A percentile compares a stretch with the other conserved stretches of the same genome.
Conservation (phyloP, 2,797 vertebrate genomes). For the Tamandua tetradactyla region DNA sequence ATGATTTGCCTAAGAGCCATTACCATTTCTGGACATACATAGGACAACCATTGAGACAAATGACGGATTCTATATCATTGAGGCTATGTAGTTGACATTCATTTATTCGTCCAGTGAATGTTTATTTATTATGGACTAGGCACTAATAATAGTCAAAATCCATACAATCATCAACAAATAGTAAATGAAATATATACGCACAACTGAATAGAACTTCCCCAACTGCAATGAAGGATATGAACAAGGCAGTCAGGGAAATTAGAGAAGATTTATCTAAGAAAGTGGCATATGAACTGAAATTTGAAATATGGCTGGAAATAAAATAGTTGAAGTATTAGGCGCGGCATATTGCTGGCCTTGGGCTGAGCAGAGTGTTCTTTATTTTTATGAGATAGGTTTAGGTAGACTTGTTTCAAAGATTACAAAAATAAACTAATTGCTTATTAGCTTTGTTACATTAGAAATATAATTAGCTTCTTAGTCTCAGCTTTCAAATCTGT, state of each 20-base stretch:
- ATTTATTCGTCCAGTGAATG: not conserved
- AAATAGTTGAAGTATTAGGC: not conserved
- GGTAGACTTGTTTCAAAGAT: not conserved
- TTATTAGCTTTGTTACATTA: not conserved
- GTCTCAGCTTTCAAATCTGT: not conserved
- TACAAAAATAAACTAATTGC: not conserved
- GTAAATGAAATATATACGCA: not conserved
- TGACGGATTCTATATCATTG: not conserved
- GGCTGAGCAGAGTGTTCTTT: not conserved
- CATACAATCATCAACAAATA: not conserved
- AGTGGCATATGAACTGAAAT: not conserved
- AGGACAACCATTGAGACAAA: not conserved
- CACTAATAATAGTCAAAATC: not conserved
- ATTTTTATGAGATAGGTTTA: not conserved
- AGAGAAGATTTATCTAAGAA: not conserved
- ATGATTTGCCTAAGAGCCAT: not conserved
- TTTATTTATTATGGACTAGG: not conserved
- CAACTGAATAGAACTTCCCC: not conserved
- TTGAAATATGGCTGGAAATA: not conserved
- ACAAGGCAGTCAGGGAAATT: not conserved
- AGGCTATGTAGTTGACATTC: rapidly evolving
- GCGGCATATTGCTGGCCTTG: too few species aligned
- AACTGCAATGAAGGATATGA: not conserved
- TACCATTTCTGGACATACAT: not conserved
- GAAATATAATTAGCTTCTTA: not conserved